Percentiles rank a stretch among this genome's conserved stretches.
These are phyloP conservation scores for Coendou prehensilis DNA, from an alignment of 2,797 vertebrate genomes.

Conservation along the genomic window DNA sequence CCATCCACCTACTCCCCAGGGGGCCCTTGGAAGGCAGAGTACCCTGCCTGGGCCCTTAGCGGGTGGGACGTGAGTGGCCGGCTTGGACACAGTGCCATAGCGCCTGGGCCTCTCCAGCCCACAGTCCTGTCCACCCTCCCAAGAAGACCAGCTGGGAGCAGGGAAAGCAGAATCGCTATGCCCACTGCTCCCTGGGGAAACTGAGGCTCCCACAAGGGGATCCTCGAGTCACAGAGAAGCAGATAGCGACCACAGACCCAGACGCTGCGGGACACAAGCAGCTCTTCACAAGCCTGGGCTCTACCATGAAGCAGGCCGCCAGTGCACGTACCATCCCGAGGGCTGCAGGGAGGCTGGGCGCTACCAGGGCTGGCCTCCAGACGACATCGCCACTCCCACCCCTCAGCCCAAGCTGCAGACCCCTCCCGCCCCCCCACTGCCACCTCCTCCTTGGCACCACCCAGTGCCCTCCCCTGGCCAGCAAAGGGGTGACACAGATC, in stretches of 20 bases:
- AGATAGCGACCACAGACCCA: neutral
- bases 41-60: neutral
- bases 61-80: neutral
- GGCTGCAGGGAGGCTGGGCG: rapidly evolving
- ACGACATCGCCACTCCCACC: neutral
- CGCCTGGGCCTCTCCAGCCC: neutral
- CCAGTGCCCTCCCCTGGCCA: neutral
- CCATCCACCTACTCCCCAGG: neutral
- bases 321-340: rapidly evolving
- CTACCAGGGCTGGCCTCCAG: neutral
- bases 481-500: neutral
- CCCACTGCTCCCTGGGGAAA: neutral
- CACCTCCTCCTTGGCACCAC: neutral
- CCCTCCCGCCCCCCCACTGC: neutral
- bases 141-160: neutral
- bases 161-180: too few relatives aligned
- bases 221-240: neutral
- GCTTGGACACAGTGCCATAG: neutral
- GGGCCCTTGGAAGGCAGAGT: neutral
- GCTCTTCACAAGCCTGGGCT: rapidly evolving
- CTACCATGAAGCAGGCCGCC: neutral
- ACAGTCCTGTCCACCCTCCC: neutral
- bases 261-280: neutral
- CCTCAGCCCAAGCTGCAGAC: neutral
- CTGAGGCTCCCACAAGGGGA: neutral